A percentile compares a stretch with the other conserved stretches of the same genome.
Conservation (phyloP, 2,113 vertebrate species). For the Microcebus jonahi region DNA sequence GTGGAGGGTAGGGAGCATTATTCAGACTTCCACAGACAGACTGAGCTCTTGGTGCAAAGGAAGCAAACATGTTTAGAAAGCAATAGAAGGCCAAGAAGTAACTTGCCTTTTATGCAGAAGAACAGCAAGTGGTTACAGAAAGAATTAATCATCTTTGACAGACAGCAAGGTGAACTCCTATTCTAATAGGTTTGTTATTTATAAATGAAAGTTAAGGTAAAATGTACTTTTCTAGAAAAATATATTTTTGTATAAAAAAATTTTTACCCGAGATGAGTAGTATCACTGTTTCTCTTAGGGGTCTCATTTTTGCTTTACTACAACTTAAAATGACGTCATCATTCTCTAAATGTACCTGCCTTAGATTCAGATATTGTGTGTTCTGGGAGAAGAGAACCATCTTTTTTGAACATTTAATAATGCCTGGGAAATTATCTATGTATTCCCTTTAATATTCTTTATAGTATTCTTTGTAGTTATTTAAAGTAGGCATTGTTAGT, state of each 20-base stretch:
- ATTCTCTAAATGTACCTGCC: neutral
- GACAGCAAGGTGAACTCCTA: neutral
- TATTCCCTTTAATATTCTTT: neutral
- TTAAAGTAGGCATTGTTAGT: neutral
- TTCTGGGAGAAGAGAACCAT: neutral
- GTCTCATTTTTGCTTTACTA: neutral
- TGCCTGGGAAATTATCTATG: neutral
- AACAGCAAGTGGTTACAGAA: neutral
- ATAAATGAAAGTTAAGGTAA: neutral
- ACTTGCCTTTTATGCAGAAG: neutral
- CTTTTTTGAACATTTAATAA: neutral
- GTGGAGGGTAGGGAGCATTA: neutral
- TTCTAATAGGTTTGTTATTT: neutral
- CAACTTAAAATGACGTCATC: neutral
- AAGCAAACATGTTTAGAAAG: neutral
- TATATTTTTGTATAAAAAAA: neutral
- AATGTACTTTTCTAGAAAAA: neutral
- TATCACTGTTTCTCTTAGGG: neutral
- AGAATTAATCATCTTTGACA: slow-evolving; percentile 1
- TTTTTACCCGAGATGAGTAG: neutral
- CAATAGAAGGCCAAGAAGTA: neutral
- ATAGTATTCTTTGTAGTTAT: neutral
- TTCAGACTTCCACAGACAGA: neutral
- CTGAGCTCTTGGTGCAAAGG: neutral
- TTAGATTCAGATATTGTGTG: neutral